Conservation (phyloP, 2,113 vertebrate genomes). For the Astatotilapia flaviijosephi region DNA sequence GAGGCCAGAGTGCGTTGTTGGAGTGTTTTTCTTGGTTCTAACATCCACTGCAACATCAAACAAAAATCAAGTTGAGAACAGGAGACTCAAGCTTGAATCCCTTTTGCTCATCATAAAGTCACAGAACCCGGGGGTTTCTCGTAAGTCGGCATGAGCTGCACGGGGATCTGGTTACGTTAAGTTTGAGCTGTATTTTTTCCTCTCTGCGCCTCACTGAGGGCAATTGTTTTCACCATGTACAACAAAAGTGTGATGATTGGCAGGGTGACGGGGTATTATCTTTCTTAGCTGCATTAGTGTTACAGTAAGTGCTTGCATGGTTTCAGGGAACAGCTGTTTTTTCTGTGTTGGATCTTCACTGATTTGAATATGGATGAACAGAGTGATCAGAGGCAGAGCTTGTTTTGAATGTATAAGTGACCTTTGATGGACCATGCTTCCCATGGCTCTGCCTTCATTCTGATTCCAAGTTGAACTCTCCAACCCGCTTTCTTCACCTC, state of each 20-base stretch:
- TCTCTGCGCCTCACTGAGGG: background rate
- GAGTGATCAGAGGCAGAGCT: background rate
- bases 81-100: background rate
- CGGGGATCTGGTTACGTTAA: constrained; percentile 18
- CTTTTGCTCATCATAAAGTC: background rate
- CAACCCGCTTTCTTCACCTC: background rate
- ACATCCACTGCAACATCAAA: constrained; percentile 30
- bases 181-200: constrained; percentile 9
- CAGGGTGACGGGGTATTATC: background rate
- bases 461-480: background rate
- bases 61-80: background rate
- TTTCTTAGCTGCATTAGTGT: constrained; percentile 22
- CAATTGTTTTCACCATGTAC: constrained; percentile 2
- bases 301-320: background rate
- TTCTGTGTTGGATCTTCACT: background rate
- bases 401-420: background rate
- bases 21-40: constrained; percentile 37
- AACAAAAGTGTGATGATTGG: constrained; percentile 51
- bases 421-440: background rate
- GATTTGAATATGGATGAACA: constrained; percentile 1
- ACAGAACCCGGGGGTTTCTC: background rate
- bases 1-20: background rate
- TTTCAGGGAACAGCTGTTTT: constrained; percentile 5
- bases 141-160: background rate
- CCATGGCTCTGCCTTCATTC: background rate